These are phyloP conservation scores for Rhopalosiphum nymphaeae DNA, from an alignment of 2,888 invertebrate species.

Conservation along the genomic window DNA sequence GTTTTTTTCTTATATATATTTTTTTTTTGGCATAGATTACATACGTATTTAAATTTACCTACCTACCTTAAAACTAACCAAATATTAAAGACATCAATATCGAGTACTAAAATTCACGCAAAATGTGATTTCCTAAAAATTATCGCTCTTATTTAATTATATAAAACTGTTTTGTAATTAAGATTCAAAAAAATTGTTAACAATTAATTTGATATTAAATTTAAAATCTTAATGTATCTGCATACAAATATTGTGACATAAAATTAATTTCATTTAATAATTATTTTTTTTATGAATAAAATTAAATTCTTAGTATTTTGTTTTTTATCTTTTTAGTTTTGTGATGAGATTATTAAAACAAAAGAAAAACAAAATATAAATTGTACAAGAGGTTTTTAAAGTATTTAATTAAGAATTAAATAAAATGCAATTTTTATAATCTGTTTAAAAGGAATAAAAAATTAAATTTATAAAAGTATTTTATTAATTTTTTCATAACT, in stretches of 20 bases:
- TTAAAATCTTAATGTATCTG: background rate
- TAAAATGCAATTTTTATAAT: background rate
- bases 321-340: background rate
- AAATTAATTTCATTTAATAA: background rate
- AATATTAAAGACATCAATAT: too few species aligned
- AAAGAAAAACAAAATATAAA: background rate
- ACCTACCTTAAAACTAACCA: too few species aligned
- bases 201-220: background rate
- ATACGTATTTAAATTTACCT: too few species aligned
- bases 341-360: background rate
- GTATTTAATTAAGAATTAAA: constrained; percentile 8
- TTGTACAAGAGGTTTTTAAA: background rate
- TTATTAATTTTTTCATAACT: background rate
- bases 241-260: background rate
- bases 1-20: too few species aligned
- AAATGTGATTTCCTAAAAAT: background rate
- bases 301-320: background rate
- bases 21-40: too few species aligned
- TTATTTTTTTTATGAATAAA: background rate
- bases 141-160: background rate
- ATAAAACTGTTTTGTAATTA: background rate
- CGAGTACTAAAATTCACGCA: too few species aligned
- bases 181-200: background rate
- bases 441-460: background rate
- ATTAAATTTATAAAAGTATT: background rate